Base-by-base conservation (phyloP, 1,140 invertebrate genomes). In the Epicauta chinensis region DNA sequence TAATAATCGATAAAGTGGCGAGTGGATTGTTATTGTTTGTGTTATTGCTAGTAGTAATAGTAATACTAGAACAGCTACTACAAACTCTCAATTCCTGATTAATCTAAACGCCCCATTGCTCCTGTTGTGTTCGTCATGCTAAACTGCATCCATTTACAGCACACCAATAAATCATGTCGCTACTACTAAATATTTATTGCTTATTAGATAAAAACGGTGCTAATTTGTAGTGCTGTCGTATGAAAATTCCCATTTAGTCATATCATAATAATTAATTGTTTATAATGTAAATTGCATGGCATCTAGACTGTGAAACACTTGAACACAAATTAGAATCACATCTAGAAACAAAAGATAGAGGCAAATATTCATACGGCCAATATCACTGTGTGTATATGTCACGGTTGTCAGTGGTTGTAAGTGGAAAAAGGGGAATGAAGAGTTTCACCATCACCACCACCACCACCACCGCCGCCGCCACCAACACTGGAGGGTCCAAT, bases 21-120 rank as follows among this genome's bases (percentile, higher is more conserved):
- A 16, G 12, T 16, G 32, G 30, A 29, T n/a, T 39, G 36, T 50
- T 30, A 31, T 42, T 34, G 39, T 47, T 38, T 16, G 17, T 10
- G 23, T 17, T 47, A 12, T 39, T 50, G 29, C 2, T 11, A n/a
- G 16, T 35, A 37, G 23, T 36, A 36, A 31, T 16, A 3, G 6
- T 35, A 37, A 29, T 46, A 13, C 29, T 13, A 35, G 3, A 34
- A 16, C 16, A 29, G 45, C 37, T 34, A 23, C 7, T 5, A 23
- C 23, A 23, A 47, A 43, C 47, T 35, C 38, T 29, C 32, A 40
- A 17, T 53, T 55, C 43, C 46, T 55, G 43, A 46, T 51, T 73
- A 73, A 72, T 65, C 61, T 53, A 63, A 65, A 70, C 73, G 67
- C 67, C 52, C 68, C 70, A 75, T 72, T 75, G 72, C 70, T 65